Evolutionary conservation across 2,113 vertebrate species (phyloP), one percentile per base, ranked within the genome.

Genomic region (Psittacula cyanocephala): DNA sequence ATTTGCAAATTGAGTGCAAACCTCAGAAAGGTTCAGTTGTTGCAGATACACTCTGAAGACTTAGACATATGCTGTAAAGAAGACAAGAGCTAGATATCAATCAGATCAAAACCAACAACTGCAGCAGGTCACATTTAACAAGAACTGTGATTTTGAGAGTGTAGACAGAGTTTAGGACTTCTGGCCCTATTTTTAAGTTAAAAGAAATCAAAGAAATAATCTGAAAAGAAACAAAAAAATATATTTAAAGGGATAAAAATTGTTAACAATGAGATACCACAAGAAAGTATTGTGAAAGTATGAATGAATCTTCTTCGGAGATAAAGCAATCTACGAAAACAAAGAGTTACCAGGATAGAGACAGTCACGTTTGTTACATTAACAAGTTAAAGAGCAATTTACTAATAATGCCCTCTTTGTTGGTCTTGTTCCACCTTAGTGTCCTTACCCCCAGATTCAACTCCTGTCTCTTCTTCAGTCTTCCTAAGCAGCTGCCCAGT

Each of bases 1-100:
- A 69, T 89, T 86, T 88, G 49, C 71, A 95, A 89, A 87, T 28
- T 62, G 31, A 95, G 85, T 76, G 74, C 44, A 94, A 95, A 93
- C 62, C 70, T 91, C 92, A 64, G 43, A 86, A 81, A 92, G 72
- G 50, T 24, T 67, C 35, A 8, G 12, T 68, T 84, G 65, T 13
- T 91, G 70, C 17, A 62, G 53, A 37, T 33, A 46, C 3, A 0
- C 19, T 52, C n/a, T 47, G 22, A 91, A 76, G 78, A 41, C 65
- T 69, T 82, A 89, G 49, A 93, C 91, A 83, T 62, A 62, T 0
- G 0, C 22, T 53, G 39, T 5, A 55, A 28, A 78, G 88, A 80
- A 92, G 65, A 44, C n/a, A 69, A 81, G 62, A 80, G 49, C 28
- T 57, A 87, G 81, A 79, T 83, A 79, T n/a, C 25, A 70, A 71